These are phyloP conservation scores for Sebastes glaucus DNA, from an alignment of 2,797 vertebrate genomes.

Conservation along the genomic window DNA sequence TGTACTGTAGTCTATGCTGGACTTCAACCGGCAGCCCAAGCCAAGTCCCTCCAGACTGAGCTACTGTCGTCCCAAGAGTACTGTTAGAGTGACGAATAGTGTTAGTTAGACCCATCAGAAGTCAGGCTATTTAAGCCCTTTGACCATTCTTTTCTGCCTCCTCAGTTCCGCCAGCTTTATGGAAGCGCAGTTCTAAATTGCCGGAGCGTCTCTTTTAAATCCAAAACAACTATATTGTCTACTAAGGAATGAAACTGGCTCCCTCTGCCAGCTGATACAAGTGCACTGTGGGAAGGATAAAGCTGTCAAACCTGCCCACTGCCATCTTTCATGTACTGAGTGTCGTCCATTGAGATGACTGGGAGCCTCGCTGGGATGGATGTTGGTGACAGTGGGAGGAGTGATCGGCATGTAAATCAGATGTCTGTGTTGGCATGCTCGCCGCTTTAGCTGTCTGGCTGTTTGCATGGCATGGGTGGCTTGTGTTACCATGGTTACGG, in stretches of 20 bases:
- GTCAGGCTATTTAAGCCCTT: too few species aligned
- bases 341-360: background rate
- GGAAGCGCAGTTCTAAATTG: too few species aligned
- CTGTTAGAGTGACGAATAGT: rapidly evolving
- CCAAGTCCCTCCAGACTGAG: too few species aligned
- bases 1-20: rapidly evolving
- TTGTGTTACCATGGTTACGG: slow-evolving; percentile 29
- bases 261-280: background rate
- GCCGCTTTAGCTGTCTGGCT: background rate
- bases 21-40: too few species aligned
- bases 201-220: too few species aligned
- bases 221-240: background rate
- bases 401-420: slow-evolving; percentile 33
- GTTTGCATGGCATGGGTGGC: slow-evolving; percentile 45
- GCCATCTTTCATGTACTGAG: background rate
- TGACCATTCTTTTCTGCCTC: too few species aligned
- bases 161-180: too few species aligned
- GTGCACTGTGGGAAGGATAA: background rate
- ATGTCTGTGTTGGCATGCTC: slow-evolving; percentile 43
- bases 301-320: background rate
- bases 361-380: background rate
- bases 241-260: background rate
- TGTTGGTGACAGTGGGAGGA: slow-evolving; percentile 35
- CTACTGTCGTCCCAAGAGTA: too few species aligned
- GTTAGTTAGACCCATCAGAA: too few species aligned